Evolutionary conservation across 1,140 invertebrate species (phyloP).

Genomic region (Arctopsyche grandis): DNA sequence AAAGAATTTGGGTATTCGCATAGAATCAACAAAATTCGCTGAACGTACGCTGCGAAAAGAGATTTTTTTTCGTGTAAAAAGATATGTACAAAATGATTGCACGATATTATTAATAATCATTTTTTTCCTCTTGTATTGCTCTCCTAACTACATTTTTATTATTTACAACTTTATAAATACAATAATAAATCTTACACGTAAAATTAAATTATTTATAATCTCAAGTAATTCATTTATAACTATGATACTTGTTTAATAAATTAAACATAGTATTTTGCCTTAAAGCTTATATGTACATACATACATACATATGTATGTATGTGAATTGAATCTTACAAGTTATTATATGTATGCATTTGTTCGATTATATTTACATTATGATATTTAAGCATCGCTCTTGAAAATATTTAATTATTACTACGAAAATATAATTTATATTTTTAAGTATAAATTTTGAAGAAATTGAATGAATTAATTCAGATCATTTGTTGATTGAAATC

Average conservation of each 20-base stretch:
- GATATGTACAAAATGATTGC: slow-evolving; percentile 46
- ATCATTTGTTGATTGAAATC: no score
- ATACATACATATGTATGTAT: no score
- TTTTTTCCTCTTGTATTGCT: slow-evolving; percentile 9
- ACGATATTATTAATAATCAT: neutral
- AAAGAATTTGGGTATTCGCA: neutral
- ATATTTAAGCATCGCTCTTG: no score
- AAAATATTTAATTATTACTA: no score
- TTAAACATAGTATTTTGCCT: no score
- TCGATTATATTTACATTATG: no score
- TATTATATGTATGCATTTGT: no score
- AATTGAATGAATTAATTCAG: no score
- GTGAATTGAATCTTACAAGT: no score
- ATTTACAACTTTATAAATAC: neutral
- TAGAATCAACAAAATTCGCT: neutral
- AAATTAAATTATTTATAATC: slow-evolving; percentile 3
- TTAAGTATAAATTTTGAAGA: no score
- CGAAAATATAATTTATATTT: no score
- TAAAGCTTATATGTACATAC: no score
- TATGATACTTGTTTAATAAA: neutral
- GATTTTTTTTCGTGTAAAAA: slow-evolving; percentile 37
- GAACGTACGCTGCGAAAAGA: neutral
- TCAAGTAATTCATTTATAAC: neutral
- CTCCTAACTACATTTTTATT: neutral
- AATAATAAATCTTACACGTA: neutral